phyloP scores from a whole-genome alignment of 2,888 invertebrate genomes.

The Augochlorella aurata region DNA sequence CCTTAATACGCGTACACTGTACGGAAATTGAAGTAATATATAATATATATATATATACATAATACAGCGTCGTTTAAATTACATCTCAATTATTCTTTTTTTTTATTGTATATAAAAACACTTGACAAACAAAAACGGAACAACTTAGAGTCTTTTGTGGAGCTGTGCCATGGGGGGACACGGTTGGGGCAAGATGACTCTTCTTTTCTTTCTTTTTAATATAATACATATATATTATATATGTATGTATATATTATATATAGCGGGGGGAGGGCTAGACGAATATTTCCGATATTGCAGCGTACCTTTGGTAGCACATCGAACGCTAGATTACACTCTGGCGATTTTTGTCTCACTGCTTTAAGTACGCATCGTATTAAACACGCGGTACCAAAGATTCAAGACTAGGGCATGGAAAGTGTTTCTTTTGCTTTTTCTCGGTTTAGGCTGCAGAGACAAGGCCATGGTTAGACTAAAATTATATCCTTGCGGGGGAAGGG shows the following conservation, averaged over 20 bases:
- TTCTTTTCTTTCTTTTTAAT: background rate
- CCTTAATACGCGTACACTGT: slow-evolving; percentile 73
- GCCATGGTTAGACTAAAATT: slow-evolving; percentile 31
- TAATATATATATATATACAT: slow-evolving; percentile 74
- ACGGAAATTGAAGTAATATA: slow-evolving; percentile 77
- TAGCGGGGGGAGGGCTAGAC: background rate
- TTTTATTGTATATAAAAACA: slow-evolving; percentile 79
- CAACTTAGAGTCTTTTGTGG: slow-evolving; percentile 79
- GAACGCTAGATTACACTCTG: slow-evolving; percentile 17
- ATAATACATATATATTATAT: slow-evolving; percentile 43
- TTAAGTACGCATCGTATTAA: slow-evolving; percentile 10
- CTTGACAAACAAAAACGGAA: slow-evolving; percentile 81
- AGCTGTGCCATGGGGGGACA: slow-evolving; percentile 73
- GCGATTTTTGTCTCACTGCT: slow-evolving; percentile 20
- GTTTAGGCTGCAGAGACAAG: slow-evolving; percentile 45
- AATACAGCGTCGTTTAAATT: slow-evolving; percentile 77
- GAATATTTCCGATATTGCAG: slow-evolving; percentile 1
- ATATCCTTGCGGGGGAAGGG: slow-evolving; percentile 22
- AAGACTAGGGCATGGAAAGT: slow-evolving; percentile 57
- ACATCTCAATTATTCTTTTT: slow-evolving; percentile 72
- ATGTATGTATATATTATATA: slow-evolving; percentile 18
- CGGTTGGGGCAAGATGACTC: slow-evolving; percentile 61
- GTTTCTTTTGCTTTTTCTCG: background rate
- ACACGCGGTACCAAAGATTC: slow-evolving; percentile 29
- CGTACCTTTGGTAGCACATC: slow-evolving; percentile 19